These are phyloP conservation scores for Eupithecia exiguata DNA, from an alignment of 2,888 invertebrate genomes.

Conservation along the genomic window DNA sequence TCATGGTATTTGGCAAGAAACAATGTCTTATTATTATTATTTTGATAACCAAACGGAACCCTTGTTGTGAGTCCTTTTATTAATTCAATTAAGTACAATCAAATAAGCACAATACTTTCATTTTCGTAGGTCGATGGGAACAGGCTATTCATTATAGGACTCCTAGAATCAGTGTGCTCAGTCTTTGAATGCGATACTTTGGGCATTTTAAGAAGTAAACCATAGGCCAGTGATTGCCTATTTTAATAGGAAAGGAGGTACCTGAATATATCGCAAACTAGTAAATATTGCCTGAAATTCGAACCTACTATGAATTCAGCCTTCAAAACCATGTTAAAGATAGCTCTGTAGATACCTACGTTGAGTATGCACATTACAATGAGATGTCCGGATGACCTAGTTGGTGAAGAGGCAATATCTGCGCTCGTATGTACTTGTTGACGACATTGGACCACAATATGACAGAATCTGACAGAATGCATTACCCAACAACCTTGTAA, in stretches of 20 bases:
- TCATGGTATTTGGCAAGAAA: no score
- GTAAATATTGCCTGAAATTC: background rate
- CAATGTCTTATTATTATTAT: no score
- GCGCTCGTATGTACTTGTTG: background rate
- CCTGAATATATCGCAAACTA: no score
- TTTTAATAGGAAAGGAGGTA: no score
- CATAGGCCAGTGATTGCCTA: background rate
- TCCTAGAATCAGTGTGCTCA: no score
- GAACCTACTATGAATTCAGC: background rate
- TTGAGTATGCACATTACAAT: background rate
- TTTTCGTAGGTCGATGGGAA: background rate
- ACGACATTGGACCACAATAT: slow-evolving; percentile 9
- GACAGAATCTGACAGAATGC: slow-evolving; percentile 3
- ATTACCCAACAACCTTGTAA: background rate
- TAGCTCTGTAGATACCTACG: background rate
- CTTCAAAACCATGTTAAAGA: background rate
- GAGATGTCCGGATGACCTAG: slow-evolving; percentile 12
- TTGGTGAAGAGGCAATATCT: slow-evolving; percentile 15
- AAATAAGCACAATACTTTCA: background rate
- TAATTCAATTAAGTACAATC: background rate
- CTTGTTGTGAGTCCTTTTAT: no score
- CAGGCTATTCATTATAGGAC: background rate
- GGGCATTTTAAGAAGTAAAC: background rate
- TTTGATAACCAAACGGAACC: no score
- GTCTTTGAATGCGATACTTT: no score